Percentiles rank a stretch among this genome's conserved stretches.
Conservation (phyloP, 2,113 vertebrate species). For the Bolborhynchus lineola region DNA sequence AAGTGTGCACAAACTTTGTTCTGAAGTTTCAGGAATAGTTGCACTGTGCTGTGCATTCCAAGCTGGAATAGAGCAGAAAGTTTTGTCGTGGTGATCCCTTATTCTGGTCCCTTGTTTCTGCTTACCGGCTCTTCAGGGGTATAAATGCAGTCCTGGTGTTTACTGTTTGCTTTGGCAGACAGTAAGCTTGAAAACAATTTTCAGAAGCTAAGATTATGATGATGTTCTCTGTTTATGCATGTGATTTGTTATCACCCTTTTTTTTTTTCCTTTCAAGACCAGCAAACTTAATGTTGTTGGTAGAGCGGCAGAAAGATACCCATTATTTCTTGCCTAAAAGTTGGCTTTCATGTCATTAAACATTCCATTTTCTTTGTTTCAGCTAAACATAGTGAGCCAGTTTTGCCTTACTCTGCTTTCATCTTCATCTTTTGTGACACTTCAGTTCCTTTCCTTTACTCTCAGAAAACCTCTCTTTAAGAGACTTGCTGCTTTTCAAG, state of each 20-base stretch:
- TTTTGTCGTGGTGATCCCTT: not conserved
- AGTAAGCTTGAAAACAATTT: not conserved
- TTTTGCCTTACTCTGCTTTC: constrained; percentile 3
- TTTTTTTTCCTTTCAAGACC: not conserved
- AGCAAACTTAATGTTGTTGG: not conserved
- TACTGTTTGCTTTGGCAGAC: not conserved
- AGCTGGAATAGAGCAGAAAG: not conserved
- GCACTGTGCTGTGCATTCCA: not conserved
- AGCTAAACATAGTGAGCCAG: not conserved
- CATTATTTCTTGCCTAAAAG: not conserved
- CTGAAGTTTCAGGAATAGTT: not conserved
- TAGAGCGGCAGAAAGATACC: not conserved
- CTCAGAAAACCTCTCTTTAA: not conserved
- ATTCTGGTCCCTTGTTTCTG: not conserved
- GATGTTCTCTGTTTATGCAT: not conserved
- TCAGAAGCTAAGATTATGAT: not conserved
- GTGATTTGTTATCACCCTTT: not conserved
- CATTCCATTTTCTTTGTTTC: not conserved
- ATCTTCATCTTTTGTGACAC: not conserved
- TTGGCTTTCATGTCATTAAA: not conserved
- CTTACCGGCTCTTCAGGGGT: not conserved
- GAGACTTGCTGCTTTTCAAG: constrained; percentile 1
- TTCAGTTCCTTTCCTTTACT: not conserved
- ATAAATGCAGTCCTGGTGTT: not conserved
- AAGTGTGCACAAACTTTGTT: not conserved